Conservation (phyloP, 2,113 vertebrate species). For the Herpailurus yagouaroundi region DNA sequence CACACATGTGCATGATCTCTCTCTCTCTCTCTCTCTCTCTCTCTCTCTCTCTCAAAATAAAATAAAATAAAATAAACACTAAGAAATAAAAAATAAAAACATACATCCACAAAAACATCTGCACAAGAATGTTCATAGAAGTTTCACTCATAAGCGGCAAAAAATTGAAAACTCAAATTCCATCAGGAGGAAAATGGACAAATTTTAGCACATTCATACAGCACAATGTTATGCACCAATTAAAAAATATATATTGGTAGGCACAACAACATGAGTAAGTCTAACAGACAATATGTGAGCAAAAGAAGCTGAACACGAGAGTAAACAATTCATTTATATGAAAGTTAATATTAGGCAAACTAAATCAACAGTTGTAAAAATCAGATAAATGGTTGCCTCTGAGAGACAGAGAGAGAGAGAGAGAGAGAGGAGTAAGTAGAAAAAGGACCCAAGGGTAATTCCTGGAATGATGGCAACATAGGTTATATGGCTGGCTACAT, state of each 20-base stretch:
- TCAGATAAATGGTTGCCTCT: background rate
- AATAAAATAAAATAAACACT: too few species aligned
- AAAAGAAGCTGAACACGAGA: background rate
- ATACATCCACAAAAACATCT: background rate
- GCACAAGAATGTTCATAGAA: background rate
- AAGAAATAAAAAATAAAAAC: background rate
- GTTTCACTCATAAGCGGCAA: background rate
- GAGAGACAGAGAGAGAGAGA: background rate
- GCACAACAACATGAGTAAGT: background rate
- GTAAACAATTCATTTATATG: background rate
- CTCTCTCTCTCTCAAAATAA: too few species aligned
- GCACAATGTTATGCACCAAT: background rate
- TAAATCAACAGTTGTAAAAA: background rate
- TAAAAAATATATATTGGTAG: background rate
- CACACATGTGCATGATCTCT: too few species aligned
- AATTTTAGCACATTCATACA: background rate
- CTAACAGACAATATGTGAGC: background rate
- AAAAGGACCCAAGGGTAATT: background rate
- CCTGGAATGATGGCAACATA: background rate
- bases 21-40: too few species aligned
- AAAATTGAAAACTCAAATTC: slow-evolving; percentile 39
- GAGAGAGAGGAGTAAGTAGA: background rate
- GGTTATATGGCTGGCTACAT: background rate
- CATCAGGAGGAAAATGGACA: background rate
- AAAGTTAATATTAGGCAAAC: background rate